phyloP scores from a whole-genome alignment of 1,140 invertebrate species.

The Sinella curviseta region DNA sequence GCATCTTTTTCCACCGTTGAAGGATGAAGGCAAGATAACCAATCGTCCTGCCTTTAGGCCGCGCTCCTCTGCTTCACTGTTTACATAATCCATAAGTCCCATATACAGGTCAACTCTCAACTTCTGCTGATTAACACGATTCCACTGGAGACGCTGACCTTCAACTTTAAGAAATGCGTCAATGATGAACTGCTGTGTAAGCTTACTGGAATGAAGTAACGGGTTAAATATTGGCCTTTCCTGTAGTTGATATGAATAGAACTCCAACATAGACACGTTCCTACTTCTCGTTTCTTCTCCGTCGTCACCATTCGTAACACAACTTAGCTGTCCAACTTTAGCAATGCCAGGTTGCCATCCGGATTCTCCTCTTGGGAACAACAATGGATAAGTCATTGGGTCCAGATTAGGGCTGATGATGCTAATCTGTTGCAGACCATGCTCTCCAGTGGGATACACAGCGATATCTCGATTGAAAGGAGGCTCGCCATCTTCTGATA shows the following conservation, averaged over 20 bases:
- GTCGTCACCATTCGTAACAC: background rate
- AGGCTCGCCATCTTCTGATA: slow-evolving; percentile 45
- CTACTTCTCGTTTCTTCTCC: background rate
- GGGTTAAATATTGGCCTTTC: background rate
- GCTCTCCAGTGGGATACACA: background rate
- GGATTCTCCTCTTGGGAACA: slow-evolving; percentile 55
- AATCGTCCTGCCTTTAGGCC: slow-evolving; percentile 52
- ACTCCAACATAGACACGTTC: background rate
- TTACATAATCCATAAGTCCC: slow-evolving; percentile 34
- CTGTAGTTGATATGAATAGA: background rate
- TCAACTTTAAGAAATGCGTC: slow-evolving; percentile 52
- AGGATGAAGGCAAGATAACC: slow-evolving; percentile 43
- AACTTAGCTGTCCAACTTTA: background rate
- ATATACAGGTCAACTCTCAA: slow-evolving; percentile 20
- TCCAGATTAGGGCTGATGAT: slow-evolving; percentile 24
- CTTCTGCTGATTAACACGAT: slow-evolving; percentile 27
- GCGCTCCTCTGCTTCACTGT: slow-evolving; percentile 49
- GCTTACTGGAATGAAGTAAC: slow-evolving; percentile 28
- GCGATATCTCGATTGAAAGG: slow-evolving; percentile 21
- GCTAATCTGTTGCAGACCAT: background rate
- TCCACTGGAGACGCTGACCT: slow-evolving; percentile 48
- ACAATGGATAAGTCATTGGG: slow-evolving; percentile 53
- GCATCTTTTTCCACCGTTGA: slow-evolving; percentile 50
- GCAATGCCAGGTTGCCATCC: slow-evolving; percentile 42
- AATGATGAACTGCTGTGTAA: slow-evolving; percentile 52